These are phyloP conservation scores for Emydocephalus ijimae DNA, from an alignment of 2,113 vertebrate species.

Conservation along the genomic window DNA sequence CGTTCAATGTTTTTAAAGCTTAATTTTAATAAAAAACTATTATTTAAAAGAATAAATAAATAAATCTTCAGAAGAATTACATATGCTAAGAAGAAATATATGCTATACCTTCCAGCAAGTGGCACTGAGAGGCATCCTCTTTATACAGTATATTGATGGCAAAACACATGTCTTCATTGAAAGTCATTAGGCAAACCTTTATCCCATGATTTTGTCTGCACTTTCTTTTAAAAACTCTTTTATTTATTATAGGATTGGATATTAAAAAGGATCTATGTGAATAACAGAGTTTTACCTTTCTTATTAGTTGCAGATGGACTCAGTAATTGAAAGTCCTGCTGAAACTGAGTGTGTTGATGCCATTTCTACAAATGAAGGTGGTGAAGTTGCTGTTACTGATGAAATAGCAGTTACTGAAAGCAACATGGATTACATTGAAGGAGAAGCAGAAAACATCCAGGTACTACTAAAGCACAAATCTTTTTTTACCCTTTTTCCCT, in stretches of 20 bases:
- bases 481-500: rapidly evolving
- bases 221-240: neutral
- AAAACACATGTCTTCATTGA: neutral
- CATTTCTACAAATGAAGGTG: neutral
- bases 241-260: neutral
- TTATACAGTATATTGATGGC: neutral
- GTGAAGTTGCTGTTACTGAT: neutral
- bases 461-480: slow-evolving; percentile 31
- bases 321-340: neutral
- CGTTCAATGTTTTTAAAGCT: too few relatives aligned
- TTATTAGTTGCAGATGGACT: slow-evolving; percentile 52
- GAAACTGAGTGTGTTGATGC: neutral
- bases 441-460: slow-evolving; percentile 61
- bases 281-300: neutral
- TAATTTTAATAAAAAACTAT: too few relatives aligned
- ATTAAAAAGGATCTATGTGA: neutral
- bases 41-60: neutral
- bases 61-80: neutral
- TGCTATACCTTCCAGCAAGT: neutral
- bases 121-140: neutral
- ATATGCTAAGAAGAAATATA: neutral
- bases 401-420: slow-evolving; percentile 45
- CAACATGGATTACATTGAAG: slow-evolving; percentile 58
- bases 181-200: neutral
- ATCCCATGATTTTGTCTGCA: neutral